Evolutionary conservation across 37 sponge, comb jelly and placozoan species (phyloP), one percentile per base, ranked within the genome.

Genomic region (Cliona cf. orientalis): DNA sequence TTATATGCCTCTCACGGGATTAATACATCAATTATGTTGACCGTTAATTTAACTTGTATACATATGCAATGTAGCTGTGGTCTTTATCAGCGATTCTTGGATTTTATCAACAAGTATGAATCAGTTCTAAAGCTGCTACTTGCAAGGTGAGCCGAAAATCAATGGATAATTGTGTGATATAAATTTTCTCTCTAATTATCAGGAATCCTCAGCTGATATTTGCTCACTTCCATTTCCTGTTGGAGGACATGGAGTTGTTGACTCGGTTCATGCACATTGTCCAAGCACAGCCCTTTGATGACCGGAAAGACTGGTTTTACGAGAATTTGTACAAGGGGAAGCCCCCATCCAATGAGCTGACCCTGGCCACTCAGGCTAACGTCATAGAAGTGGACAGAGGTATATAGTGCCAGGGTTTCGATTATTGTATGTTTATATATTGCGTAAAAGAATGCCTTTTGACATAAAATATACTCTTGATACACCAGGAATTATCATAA

Each of bases 301-400:
- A 80, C 46, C 77, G 98, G 56, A 89, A 89, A 61, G 84, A 94
- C 43, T 97, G 98, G 98, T 97, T 97, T 76, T 97, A 94, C 86
- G 98, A 97, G 71, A 97, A 97, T 73, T 86, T 97, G 28, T 88
- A 94, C 58, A 36, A 69, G 11, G 86, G 71, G 37, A 80, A 76
- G 11, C 68, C 86, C 3, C 85, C 90, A 19, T 49, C 53, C 12
- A 84, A 74, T 37, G 80, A 85, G 38, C 66, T 81, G 22, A 74
- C 79, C 14, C 75, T 84, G 17, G 29, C 41, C 45, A 35, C 46
- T 34, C 79, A 86, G 46, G 67, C 57, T 5, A 49, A 65, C 21
- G 78, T 72, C 19, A 82, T 95, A 37, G 61, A 66, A 3, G 93
- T 95, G 66, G 92, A 92, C 34, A 89, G 96, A 79, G 87, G 94